Evolutionary conservation across 2,797 vertebrate genomes (phyloP), one percentile per base, ranked within the genome.

Genomic region (Smutsia temminckii): DNA sequence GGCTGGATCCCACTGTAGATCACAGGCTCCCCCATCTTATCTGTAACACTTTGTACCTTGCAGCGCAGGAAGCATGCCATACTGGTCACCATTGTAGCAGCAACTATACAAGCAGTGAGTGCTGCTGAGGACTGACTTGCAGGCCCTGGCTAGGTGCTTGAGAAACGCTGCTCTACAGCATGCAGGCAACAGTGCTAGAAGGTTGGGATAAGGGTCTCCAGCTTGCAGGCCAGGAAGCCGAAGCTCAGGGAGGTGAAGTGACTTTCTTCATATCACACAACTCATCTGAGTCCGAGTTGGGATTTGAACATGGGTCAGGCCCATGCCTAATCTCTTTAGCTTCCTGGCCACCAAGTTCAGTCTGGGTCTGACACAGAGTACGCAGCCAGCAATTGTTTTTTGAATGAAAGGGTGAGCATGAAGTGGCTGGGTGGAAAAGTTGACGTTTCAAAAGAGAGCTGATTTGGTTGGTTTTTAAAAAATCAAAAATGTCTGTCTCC

Each of bases 391-490:
- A 34, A 14, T 57, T 32, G 23, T n/a, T 21, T 34, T 57, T 49
- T 25, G 18, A 80, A 32, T 29, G 18, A 55, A 77, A 81, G 77
- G n/a, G 12, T 18, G 29, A 94, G 16, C 25, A 20, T 80, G 61
- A 59, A 49, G 53, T 61, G 68, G n/a, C 78, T 40, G 14, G 32
- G 21, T 74, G n/a, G 40, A 27, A 18, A 75, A 91, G 63, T 1
- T 40, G 37, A 51, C 83, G n/a, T 85, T 90, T 80, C 49, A 57
- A 59, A 46, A 20, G 42, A 86, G 23, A 57, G 6, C 80, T 88
- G 29, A 68, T 32, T 85, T 51, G 7, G 75, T 77, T 72, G 84
- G n/a, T 42, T 85, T 94, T 64, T 66, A 63, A 51, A 91, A 63
- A 61, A 46, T 46, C 46, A 46, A 46, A 46, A 46, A 2, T 46